phyloP scores from a whole-genome alignment of 53 echinoderm and acorn worm species.

The Crossaster papposus region DNA sequence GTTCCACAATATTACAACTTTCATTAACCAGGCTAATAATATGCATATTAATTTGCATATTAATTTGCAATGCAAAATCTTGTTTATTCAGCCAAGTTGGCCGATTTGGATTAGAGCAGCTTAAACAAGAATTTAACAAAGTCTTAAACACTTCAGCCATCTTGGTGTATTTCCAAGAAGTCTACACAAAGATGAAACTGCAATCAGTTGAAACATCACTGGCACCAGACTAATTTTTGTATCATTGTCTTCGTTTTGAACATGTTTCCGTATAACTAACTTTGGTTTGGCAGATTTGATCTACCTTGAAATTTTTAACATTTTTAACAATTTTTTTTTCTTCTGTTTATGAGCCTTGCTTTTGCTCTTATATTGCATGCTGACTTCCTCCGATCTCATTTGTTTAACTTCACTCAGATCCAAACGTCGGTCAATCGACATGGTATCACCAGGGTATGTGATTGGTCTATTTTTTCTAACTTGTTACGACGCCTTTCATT shows the following conservation, averaged over 20 bases:
- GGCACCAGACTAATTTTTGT: constrained; percentile 7
- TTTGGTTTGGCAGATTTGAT: neutral
- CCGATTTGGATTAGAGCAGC: neutral
- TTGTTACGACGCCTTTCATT: neutral
- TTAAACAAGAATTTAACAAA: neutral
- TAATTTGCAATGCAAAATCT: neutral
- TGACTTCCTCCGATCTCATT: constrained; percentile 10
- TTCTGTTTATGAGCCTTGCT: neutral
- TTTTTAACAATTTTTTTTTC: neutral
- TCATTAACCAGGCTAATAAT: neutral
- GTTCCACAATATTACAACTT: neutral
- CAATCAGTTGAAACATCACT: too few relatives aligned
- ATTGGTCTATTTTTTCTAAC: neutral
- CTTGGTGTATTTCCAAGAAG: neutral
- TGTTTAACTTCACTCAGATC: constrained; percentile 51
- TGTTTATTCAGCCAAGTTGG: neutral
- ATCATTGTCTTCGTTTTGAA: neutral
- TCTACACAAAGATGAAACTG: neutral
- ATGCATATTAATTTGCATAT: neutral
- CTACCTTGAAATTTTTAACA: neutral
- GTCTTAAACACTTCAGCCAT: neutral
- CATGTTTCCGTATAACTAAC: neutral
- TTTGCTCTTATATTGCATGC: neutral
- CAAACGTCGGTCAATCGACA: constrained; percentile 68
- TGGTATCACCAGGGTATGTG: constrained; percentile 78